Evolutionary conservation across 1,140 invertebrate genomes (phyloP).

Genomic region (Schlechtendalia chinensis): DNA sequence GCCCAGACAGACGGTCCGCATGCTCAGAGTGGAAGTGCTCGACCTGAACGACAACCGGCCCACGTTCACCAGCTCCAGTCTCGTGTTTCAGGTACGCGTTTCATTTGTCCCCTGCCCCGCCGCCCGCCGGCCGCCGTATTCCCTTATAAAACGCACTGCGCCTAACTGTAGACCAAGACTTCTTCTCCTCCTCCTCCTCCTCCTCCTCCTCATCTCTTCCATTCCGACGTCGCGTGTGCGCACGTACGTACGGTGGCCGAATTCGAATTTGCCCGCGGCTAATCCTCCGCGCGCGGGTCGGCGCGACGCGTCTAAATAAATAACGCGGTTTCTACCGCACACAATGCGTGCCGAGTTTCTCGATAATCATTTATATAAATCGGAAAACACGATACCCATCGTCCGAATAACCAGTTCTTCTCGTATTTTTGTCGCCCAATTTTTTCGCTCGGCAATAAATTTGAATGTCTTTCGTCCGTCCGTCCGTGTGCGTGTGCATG

Average conservation of each 20-base stretch:
- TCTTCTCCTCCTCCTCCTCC: too few relatives aligned
- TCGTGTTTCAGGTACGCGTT: constrained; percentile 75
- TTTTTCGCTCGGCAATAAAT: constrained; percentile 40
- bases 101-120: too few relatives aligned
- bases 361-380: constrained; percentile 41
- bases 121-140: too few relatives aligned
- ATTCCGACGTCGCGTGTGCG: too few relatives aligned
- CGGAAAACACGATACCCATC: constrained; percentile 1
- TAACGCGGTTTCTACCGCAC: constrained; percentile 24
- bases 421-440: constrained; percentile 34
- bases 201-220: too few relatives aligned
- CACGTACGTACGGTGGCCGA: not conserved
- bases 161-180: too few relatives aligned
- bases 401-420: constrained; percentile 21
- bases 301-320: constrained; percentile 14
- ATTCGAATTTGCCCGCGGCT: not conserved
- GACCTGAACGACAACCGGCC: constrained; percentile 89
- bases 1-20: constrained; percentile 73
- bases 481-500: too few relatives aligned
- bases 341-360: constrained; percentile 31
- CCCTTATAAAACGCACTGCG: too few relatives aligned
- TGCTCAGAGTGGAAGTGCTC: constrained; percentile 80
- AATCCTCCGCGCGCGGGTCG: not conserved
- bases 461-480: constrained; percentile 12
- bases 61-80: constrained; percentile 84